Base-by-base conservation (phyloP, 2,797 vertebrate species). In the Champsocephalus gunnari region DNA sequence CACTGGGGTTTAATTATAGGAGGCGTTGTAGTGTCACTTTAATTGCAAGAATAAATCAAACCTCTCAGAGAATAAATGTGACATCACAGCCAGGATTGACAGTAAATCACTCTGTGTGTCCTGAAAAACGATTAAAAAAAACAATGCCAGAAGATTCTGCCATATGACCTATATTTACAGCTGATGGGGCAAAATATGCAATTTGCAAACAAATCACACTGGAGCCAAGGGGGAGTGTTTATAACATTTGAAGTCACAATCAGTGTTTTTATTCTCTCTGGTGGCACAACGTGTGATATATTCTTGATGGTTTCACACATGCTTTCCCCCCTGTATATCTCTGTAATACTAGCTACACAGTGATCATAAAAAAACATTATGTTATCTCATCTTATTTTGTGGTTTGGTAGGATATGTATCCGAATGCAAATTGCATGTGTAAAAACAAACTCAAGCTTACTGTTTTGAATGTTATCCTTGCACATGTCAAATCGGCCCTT, bases 401-500 rank as follows among this genome's bases (percentile, higher is more conserved):
- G 53, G 44, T 41, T 34, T 7, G 49, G 5, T 24, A 13, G 17
- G 13, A 10, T 49, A 10, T 13, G 2, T 38, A n/a, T 47, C 14
- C n/a, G 12, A 21, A 32, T 51, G 1, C 38, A 68, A 64, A 73
- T 32, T 62, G 38, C 28, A 2, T 43, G 47, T 60, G 55, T 65
- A 4, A 17, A 66, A 43, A 11, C 17, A 34, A 38, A 44, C 44
- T 38, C 41, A 24, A 43, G 4, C 3, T 17, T 10, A 16, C 3
- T 28, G 54, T 66, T 88, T 68, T 59, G 21, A 48, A 63, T 66
- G 34, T 60, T 51, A 14, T 73, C 24, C 68, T 41, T 55, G 54
- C 43, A n/a, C 32, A 17, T 19, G 47, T 61, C 56, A 34, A 21
- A 24, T 19, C 55, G 63, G 47, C 16, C 10, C 44, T 59, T 71